phyloP scores from a whole-genome alignment of 2,888 invertebrate genomes.

The Daptonema setosum region DNA sequence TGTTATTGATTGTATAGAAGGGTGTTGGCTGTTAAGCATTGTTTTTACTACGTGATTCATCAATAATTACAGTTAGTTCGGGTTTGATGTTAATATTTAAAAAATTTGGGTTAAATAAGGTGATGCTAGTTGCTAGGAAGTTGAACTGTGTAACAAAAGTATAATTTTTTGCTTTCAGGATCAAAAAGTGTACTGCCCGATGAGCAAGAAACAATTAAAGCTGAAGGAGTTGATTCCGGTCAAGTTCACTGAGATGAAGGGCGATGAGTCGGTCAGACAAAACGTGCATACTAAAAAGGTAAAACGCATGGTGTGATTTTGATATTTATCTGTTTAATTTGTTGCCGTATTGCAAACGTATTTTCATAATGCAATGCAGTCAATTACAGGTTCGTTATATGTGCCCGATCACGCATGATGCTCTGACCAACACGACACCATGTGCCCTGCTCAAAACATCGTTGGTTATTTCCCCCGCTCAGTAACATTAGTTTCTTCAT shows the following conservation, averaged over 20 bases:
- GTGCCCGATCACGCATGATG: slow-evolving; percentile 90
- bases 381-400: slow-evolving; percentile 50
- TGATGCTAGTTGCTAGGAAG: too few species aligned
- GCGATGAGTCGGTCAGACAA: slow-evolving; percentile 39
- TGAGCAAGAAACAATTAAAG: slow-evolving; percentile 60
- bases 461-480: slow-evolving; percentile 38
- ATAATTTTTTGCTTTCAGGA: slow-evolving; percentile 32
- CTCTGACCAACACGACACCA: slow-evolving; percentile 74
- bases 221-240: slow-evolving; percentile 76
- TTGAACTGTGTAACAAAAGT: neutral
- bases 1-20: neutral
- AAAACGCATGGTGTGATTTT: neutral
- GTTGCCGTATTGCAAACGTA: neutral
- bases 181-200: slow-evolving; percentile 54
- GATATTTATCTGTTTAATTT: neutral
- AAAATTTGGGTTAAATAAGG: neutral
- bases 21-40: too few species aligned
- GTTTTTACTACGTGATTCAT: too few species aligned
- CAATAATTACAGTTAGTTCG: too few species aligned
- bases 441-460: slow-evolving; percentile 72
- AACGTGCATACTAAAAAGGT: slow-evolving; percentile 57
- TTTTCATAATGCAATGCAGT: neutral
- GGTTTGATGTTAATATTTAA: neutral
- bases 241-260: slow-evolving; percentile 68
- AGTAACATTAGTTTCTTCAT: neutral